Percentiles rank a stretch among this genome's conserved stretches.
Evolutionary conservation across 2,797 vertebrate genomes (phyloP).

Genomic region (Gambusia yucatana): DNA sequence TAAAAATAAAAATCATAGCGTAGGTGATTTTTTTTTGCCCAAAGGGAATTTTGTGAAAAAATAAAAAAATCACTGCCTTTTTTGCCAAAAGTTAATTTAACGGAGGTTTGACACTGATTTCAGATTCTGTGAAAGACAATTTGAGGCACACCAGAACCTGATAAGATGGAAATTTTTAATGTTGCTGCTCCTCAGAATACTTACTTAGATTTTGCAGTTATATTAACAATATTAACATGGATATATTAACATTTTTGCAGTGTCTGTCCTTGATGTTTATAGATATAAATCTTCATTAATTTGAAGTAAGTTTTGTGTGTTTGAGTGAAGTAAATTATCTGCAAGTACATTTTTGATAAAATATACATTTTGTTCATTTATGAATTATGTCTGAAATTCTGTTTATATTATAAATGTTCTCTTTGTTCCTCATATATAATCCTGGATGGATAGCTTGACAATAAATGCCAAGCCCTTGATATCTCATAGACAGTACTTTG

Average conservation of each 20-base stretch:
- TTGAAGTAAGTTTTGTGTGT: not conserved
- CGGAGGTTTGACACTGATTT: not conserved
- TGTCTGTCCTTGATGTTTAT: not conserved
- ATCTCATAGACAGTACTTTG: not conserved
- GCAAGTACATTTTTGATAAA: not conserved
- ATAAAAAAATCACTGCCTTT: too few relatives aligned
- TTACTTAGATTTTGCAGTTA: not conserved
- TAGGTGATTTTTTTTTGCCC: too few relatives aligned
- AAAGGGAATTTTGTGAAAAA: too few relatives aligned
- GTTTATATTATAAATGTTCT: not conserved
- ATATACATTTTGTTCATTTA: not conserved
- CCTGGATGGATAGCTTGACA: not conserved
- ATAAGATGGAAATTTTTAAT: not conserved
- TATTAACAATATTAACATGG: not conserved
- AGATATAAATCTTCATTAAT: not conserved
- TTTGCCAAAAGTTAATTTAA: too few relatives aligned
- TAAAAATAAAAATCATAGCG: too few relatives aligned
- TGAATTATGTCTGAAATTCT: not conserved
- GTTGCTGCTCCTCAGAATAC: not conserved
- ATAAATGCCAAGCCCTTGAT: not conserved
- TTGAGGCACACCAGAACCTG: not conserved
- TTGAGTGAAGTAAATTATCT: not conserved
- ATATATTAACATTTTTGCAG: not conserved
- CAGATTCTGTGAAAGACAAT: not conserved
- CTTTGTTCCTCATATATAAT: not conserved